Evolutionary conservation across 2,797 vertebrate genomes (phyloP), one percentile per base, ranked within the genome.

Genomic region (Eurystomus glaucurus): DNA sequence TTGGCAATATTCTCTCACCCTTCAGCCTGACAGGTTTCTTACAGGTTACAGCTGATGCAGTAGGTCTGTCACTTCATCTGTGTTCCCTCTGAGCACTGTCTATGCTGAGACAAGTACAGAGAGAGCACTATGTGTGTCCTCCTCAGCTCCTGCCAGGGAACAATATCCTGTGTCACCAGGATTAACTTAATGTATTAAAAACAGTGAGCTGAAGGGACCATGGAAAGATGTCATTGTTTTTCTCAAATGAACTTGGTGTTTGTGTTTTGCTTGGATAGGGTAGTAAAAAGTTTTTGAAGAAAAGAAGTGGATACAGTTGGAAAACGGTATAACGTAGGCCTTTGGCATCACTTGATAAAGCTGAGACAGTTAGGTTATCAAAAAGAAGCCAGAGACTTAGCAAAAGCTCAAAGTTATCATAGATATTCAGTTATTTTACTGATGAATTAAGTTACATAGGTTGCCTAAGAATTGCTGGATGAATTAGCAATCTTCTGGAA

Each of bases 341-440:
- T 90, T 97, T 95, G 96, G 76, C 81, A 93, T 95, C 45, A 31
- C 65, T 88, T 94, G 93, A 95, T 97, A 97, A 97, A 91, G 82
- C 79, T 65, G 65, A 88, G 90, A 48, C 96, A 35, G 96, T 96
- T 96, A 39, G 52, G 50, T 96, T 97, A 96, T 97, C 97, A 81
- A 51, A 84, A 50, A 61, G 79, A 88, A 93, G 69, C 88, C 87
- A 94, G 93, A 89, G 64, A 69, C 57, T n/a, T 52, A 39, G 46
- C 23, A 69, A 41, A 88, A 95, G 39, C 57, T 85, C 54, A 14
- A 6, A 89, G 85, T 75, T 35, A 54, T 95, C 31, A 5, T 26
- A 71, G 31, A 51, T 52, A 14, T 95, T 91, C 61, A 25, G 81
- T 85, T 93, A 54, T 43, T 95, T 75, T 75, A 50, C 79, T 81